These are phyloP conservation scores for Todiramphus chloris DNA, from an alignment of 2,113 vertebrate genomes.

Conservation along the genomic window DNA sequence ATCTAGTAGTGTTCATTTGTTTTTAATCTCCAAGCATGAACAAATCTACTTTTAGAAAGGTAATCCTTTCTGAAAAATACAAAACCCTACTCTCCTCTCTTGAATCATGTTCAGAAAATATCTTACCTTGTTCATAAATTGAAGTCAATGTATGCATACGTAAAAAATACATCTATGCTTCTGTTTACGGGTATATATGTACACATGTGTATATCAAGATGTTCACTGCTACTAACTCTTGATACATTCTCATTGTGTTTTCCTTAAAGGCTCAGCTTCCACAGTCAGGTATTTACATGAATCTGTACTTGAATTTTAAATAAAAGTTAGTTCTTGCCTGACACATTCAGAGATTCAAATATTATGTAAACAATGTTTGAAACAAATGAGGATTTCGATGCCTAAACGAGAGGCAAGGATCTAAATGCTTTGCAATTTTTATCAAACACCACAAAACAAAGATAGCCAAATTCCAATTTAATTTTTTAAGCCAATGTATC, in stretches of 20 bases:
- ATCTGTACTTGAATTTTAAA: background rate
- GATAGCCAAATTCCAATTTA: background rate
- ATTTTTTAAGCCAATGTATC: background rate
- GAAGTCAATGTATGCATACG: background rate
- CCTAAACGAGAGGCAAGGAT: background rate
- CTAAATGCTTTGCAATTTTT: background rate
- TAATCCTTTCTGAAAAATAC: conserved; percentile 23
- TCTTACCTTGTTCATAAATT: background rate
- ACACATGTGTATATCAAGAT: background rate
- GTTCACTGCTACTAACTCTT: background rate
- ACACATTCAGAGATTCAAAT: background rate
- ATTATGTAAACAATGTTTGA: background rate
- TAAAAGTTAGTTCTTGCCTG: background rate
- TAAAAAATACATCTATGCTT: background rate
- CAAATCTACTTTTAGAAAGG: conserved; percentile 10
- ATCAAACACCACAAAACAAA: background rate
- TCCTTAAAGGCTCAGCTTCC: background rate
- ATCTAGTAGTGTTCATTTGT: background rate
- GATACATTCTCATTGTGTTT: background rate
- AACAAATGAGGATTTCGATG: background rate
- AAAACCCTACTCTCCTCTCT: background rate
- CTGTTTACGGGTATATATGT: background rate
- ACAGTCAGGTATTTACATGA: background rate
- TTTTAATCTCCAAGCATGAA: background rate
- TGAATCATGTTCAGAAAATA: background rate